Conservation (phyloP, 2,113 vertebrate genomes). For the Plotosus lineatus region DNA sequence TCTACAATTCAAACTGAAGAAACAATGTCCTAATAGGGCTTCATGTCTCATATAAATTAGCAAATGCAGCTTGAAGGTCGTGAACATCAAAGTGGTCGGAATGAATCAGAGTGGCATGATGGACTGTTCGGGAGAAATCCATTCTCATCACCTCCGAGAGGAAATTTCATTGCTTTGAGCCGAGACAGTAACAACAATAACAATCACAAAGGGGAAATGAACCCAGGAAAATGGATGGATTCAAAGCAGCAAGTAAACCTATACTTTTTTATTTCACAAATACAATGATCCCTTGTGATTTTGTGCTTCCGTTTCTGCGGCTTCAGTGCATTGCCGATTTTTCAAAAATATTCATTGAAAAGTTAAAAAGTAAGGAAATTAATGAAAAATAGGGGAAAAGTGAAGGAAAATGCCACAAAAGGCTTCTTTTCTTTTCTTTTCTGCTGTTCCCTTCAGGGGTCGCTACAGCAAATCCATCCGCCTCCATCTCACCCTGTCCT, state of each 20-base stretch:
- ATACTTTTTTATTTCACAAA: no score
- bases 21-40: slow-evolving; percentile 3
- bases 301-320: no score
- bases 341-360: no score
- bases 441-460: no score
- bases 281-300: no score
- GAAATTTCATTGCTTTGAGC: not conserved
- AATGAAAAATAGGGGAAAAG: no score
- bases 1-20: slow-evolving; percentile 7
- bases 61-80: slow-evolving; percentile 16
- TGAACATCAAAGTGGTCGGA: slow-evolving; percentile 14
- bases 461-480: no score
- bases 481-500: no score
- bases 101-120: slow-evolving; percentile 13
- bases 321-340: no score
- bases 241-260: not conserved
- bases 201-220: not conserved
- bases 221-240: not conserved
- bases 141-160: not conserved
- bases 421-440: no score
- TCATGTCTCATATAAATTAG: slow-evolving; percentile 17
- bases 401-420: no score
- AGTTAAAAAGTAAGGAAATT: no score
- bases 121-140: slow-evolving; percentile 12
- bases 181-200: not conserved